Evolutionary conservation across 2,888 invertebrate genomes (phyloP).

Genomic region (Monoplex corrugatus): DNA sequence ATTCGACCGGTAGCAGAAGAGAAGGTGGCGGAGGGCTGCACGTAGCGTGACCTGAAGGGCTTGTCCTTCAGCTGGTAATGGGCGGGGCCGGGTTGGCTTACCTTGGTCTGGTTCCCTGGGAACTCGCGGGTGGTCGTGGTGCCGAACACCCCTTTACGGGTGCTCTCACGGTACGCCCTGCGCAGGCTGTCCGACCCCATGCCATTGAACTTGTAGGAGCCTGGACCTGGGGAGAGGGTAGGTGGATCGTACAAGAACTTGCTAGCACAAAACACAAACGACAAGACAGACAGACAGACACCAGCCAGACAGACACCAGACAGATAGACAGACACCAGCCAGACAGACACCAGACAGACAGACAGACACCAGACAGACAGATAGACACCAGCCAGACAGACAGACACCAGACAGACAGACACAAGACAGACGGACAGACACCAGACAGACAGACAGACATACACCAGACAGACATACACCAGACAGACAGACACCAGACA

Average conservation of each 20-base stretch:
- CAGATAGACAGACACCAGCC: too few relatives aligned
- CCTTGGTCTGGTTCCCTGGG: constrained; percentile 63
- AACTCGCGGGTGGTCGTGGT: constrained; percentile 74
- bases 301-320: too few relatives aligned
- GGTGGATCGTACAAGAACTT: background rate
- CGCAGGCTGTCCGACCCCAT: constrained; percentile 80
- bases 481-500: too few relatives aligned
- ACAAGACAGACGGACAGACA: too few relatives aligned
- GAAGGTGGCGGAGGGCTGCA: constrained; percentile 77
- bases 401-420: too few relatives aligned
- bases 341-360: background rate
- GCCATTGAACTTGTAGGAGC: constrained; percentile 78
- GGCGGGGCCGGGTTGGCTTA: constrained; percentile 76
- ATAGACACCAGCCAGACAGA: too few relatives aligned
- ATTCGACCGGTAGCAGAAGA: constrained; percentile 76
- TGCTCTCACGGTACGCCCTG: constrained; percentile 80
- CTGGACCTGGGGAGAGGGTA: constrained; percentile 73
- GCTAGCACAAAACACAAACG: too few relatives aligned
- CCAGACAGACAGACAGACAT: too few relatives aligned
- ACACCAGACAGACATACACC: too few relatives aligned
- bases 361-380: background rate
- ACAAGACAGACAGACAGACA: too few relatives aligned
- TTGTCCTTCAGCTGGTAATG: constrained; percentile 74
- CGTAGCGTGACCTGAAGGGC: constrained; percentile 71
- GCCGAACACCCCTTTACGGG: constrained; percentile 80